Conservation (phyloP, 1,140 invertebrate species). For the Dreissena rostriformis region DNA sequence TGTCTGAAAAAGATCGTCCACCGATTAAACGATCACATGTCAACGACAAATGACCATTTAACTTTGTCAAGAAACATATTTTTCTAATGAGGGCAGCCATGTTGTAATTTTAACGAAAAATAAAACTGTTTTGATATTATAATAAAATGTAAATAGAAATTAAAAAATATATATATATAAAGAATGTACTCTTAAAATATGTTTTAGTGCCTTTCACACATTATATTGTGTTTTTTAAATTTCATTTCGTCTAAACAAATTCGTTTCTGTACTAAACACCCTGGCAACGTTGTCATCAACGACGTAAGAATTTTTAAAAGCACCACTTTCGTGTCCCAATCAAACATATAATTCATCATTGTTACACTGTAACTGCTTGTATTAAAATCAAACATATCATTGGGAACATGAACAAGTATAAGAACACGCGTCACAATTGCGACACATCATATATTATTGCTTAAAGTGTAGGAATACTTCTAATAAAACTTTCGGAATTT, state of each 20-base stretch:
- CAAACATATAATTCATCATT: not conserved
- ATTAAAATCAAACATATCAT: too few relatives aligned
- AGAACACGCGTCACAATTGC: not conserved
- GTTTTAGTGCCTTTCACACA: too few relatives aligned
- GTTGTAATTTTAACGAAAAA: not conserved
- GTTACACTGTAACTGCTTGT: not conserved
- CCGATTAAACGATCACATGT: too few relatives aligned
- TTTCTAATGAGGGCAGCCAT: conserved; percentile 45
- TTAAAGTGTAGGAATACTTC: conserved; percentile 22
- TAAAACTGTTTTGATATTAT: too few relatives aligned
- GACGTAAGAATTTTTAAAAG: conserved; percentile 23
- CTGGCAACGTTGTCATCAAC: conserved; percentile 60
- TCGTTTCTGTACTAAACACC: not conserved
- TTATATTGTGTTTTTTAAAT: too few relatives aligned
- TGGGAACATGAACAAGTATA: not conserved
- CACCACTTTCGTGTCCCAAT: not conserved
- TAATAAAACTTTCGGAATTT: conserved; percentile 54
- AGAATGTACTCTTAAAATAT: too few relatives aligned
- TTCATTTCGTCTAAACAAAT: too few relatives aligned
- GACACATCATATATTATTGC: not conserved
- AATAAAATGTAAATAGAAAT: too few relatives aligned
- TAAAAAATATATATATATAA: too few relatives aligned
- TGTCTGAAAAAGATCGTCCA: too few relatives aligned
- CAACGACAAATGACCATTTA: not conserved
- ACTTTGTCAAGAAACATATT: conserved; percentile 10